phyloP scores from a whole-genome alignment of 2,888 invertebrate species.

The Listrodromus nycthemerus region DNA sequence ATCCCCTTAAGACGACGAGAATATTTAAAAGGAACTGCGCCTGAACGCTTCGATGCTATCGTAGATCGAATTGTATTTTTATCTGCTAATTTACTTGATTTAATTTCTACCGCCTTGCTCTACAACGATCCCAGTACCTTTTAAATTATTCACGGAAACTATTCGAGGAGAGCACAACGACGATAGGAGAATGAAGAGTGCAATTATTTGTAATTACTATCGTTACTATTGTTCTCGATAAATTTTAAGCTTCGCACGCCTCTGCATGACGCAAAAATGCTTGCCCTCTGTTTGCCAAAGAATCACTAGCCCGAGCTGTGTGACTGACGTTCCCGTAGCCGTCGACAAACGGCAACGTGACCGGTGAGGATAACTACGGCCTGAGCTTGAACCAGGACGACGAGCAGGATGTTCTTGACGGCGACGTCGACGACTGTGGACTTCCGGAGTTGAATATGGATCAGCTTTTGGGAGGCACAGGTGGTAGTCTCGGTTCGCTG shows the following conservation, averaged over 20 bases:
- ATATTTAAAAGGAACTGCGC: slow-evolving; percentile 71
- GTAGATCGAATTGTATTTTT: slow-evolving; percentile 12
- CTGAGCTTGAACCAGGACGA: slow-evolving; percentile 85
- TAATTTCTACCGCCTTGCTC: neutral
- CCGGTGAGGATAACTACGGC: slow-evolving; percentile 80
- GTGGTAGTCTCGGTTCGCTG: slow-evolving; percentile 78
- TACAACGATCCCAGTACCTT: slow-evolving; percentile 20
- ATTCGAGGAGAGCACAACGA: slow-evolving; percentile 13
- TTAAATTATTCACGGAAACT: slow-evolving; percentile 11
- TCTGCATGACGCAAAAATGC: slow-evolving; percentile 82
- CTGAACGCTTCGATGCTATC: slow-evolving; percentile 38
- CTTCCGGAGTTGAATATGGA: slow-evolving; percentile 82
- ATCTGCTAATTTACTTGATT: neutral
- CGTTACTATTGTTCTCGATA: slow-evolving; percentile 1
- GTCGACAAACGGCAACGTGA: slow-evolving; percentile 78
- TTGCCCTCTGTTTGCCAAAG: slow-evolving; percentile 83
- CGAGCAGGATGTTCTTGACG: slow-evolving; percentile 83
- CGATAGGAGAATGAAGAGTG: slow-evolving; percentile 33
- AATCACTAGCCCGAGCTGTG: slow-evolving; percentile 83
- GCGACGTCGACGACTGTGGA: slow-evolving; percentile 75
- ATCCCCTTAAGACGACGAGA: neutral
- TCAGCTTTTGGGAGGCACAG: slow-evolving; percentile 76
- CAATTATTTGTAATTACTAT: slow-evolving; percentile 1
- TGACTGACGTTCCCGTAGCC: slow-evolving; percentile 83
- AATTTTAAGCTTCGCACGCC: slow-evolving; percentile 82